These are phyloP conservation scores for Novumbra hubbsi DNA, from an alignment of 2,797 vertebrate genomes.

Conservation along the genomic window DNA sequence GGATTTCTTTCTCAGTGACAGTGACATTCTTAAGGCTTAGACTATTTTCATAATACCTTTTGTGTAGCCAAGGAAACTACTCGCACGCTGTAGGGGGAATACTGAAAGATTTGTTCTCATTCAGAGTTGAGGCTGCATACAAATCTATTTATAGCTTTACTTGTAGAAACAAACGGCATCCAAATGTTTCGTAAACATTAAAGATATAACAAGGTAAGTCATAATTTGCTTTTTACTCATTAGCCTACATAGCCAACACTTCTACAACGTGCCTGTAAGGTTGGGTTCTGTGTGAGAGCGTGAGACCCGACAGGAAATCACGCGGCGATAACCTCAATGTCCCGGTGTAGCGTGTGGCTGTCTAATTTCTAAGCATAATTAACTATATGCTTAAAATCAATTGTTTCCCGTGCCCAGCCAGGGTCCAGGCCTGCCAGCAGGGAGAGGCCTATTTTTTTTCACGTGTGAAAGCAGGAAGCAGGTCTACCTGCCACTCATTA, in stretches of 20 bases:
- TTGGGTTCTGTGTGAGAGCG: slow-evolving; percentile 36
- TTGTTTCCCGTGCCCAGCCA: slow-evolving; percentile 81
- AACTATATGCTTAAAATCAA: slow-evolving; percentile 83
- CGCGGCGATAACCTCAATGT: slow-evolving; percentile 43
- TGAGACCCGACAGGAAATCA: slow-evolving; percentile 63
- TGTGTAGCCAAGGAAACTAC: slow-evolving; percentile 86
- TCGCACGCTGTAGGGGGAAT: slow-evolving; percentile 82
- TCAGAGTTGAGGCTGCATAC: slow-evolving; percentile 44
- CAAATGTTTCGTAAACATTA: slow-evolving; percentile 6
- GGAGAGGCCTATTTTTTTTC: slow-evolving; percentile 76
- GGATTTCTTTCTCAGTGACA: slow-evolving; percentile 78
- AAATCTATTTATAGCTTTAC: slow-evolving; percentile 22
- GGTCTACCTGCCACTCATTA: slow-evolving; percentile 85
- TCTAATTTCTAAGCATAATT: slow-evolving; percentile 80
- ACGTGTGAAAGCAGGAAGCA: slow-evolving; percentile 83
- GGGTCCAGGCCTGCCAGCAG: slow-evolving; percentile 76
- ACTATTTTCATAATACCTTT: slow-evolving; percentile 96
- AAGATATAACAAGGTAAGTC: slow-evolving; percentile 32
- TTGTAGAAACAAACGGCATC: slow-evolving; percentile 10
- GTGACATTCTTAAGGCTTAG: slow-evolving; percentile 91
- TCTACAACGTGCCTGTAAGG: slow-evolving; percentile 37
- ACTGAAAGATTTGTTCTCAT: slow-evolving; percentile 68
- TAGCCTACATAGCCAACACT: not conserved
- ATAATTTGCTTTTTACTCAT: slow-evolving; percentile 1
- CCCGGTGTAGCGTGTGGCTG: slow-evolving; percentile 60